Evolutionary conservation across 2,113 vertebrate species (phyloP), one percentile per base, ranked within the genome.

Genomic region (Lontra canadensis): DNA sequence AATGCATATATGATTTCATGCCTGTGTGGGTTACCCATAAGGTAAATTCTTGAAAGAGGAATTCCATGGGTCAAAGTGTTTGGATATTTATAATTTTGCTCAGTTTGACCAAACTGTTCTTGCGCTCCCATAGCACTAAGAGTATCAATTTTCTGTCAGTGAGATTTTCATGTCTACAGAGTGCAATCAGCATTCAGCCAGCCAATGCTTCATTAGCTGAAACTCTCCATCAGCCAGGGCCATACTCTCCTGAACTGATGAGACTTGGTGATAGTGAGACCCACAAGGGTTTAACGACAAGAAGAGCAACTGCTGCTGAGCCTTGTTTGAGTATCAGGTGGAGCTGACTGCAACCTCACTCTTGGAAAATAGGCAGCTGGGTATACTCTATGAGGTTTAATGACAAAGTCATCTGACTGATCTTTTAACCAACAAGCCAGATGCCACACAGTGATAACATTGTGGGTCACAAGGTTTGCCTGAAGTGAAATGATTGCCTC

Each of bases 211-310:
- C 67, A 61, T 59, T 79, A 79, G 29, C 69, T 47, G 69, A 65
- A 90, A 67, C 52, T 67, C 44, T 26, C 21, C 29, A 3, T 87
- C 85, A 73, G 49, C 85, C 47, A n/a, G 42, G 31, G 47, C 44
- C 25, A 9, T 11, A 4, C 61, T 23, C 34, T 49, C 15, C 74
- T 57, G 59, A 55, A 63, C 26, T 83, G 74, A 39, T 59, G 52
- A 80, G 23, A 83, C 36, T 87, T 71, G 39, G 52, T 69, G 76
- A 71, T 26, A 39, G 9, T 34, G 49, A 73, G 13, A 74, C 39
- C 81, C 80, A 23, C 39, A 44, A 47, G 47, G 36, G 23, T 55
- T 90, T 90, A 79, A 79, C 84, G 61, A 85, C 11, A 63, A 71
- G 42, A 65, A 78, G 39, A 74, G 3, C 12, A 79, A 90, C 21